phyloP scores from a whole-genome alignment of 2,113 vertebrate genomes.

The Platichthys stellatus region DNA sequence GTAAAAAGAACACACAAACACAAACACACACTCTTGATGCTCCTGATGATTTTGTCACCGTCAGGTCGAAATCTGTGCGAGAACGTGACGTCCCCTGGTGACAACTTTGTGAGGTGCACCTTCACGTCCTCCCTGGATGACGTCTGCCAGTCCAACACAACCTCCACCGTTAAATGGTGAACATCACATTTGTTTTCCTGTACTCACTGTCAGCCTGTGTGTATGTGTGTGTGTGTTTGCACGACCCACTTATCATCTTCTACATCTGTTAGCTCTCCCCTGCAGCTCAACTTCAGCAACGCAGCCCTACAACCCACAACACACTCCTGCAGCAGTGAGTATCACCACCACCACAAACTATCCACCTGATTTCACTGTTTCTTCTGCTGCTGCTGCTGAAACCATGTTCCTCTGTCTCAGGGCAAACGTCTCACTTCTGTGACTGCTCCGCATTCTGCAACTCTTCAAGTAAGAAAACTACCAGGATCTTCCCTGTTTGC shows the following conservation, averaged over 20 bases:
- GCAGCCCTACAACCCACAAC: too few species aligned
- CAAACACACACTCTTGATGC: background rate
- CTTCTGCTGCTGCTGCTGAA: background rate
- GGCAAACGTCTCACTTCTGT: constrained; percentile 27
- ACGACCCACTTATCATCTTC: background rate
- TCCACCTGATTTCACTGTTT: background rate
- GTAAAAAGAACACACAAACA: background rate
- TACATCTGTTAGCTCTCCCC: constrained; percentile 11
- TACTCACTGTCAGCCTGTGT: background rate
- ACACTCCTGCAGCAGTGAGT: constrained; percentile 48
- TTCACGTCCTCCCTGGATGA: constrained; percentile 52
- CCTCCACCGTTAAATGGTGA: constrained; percentile 67
- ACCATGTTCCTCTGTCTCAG: constrained; percentile 34
- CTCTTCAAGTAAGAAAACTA: constrained; percentile 40
- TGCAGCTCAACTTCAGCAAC: constrained; percentile 2
- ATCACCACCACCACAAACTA: background rate
- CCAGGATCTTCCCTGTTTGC: background rate
- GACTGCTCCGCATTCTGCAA: constrained; percentile 58
- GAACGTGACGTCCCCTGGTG: constrained; percentile 41
- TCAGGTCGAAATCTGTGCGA: constrained; percentile 58
- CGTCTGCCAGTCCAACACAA: constrained; percentile 42
- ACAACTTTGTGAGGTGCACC: constrained; percentile 62
- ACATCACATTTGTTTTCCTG: background rate
- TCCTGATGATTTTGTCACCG: background rate
- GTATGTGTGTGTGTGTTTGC: background rate